These are phyloP conservation scores for Astreopora myriophthalma DNA, from an alignment of 64 coral and sea anemone genomes.

Conservation along the genomic window DNA sequence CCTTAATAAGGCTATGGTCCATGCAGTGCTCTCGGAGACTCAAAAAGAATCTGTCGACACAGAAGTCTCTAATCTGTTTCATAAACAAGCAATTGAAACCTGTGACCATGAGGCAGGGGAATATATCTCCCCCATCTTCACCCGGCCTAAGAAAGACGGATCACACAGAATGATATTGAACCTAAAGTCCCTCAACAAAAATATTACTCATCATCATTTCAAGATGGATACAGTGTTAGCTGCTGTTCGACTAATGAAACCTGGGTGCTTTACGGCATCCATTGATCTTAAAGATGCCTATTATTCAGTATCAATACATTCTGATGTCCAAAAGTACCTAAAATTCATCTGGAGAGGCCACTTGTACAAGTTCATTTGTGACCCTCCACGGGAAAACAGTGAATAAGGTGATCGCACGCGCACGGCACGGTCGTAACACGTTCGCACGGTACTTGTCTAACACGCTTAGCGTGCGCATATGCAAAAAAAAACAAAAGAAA, in stretches of 20 bases:
- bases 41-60: slow-evolving; percentile 42
- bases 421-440: too few relatives aligned
- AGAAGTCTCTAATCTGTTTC: slow-evolving; percentile 23
- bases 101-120: slow-evolving; percentile 14
- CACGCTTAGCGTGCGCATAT: too few relatives aligned
- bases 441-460: too few relatives aligned
- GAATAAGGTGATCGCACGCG: too few relatives aligned
- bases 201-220: slow-evolving; percentile 40
- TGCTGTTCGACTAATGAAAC: slow-evolving; percentile 6
- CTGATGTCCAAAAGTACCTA: too few relatives aligned
- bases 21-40: slow-evolving; percentile 34
- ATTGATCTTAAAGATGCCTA: not conserved
- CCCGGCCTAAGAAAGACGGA: not conserved
- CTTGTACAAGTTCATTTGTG: slow-evolving; percentile 9
- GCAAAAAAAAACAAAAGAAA: too few relatives aligned
- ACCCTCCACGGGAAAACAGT: too few relatives aligned
- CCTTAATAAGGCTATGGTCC: not conserved
- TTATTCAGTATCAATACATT: not conserved
- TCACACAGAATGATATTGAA: slow-evolving; percentile 4
- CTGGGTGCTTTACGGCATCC: not conserved
- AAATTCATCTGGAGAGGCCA: slow-evolving; percentile 43
- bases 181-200: slow-evolving; percentile 31
- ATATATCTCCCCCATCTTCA: not conserved
- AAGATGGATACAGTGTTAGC: slow-evolving; percentile 21
- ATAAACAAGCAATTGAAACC: not conserved